phyloP scores from a whole-genome alignment of 2,113 vertebrate genomes.

The Pampusana beccarii region DNA sequence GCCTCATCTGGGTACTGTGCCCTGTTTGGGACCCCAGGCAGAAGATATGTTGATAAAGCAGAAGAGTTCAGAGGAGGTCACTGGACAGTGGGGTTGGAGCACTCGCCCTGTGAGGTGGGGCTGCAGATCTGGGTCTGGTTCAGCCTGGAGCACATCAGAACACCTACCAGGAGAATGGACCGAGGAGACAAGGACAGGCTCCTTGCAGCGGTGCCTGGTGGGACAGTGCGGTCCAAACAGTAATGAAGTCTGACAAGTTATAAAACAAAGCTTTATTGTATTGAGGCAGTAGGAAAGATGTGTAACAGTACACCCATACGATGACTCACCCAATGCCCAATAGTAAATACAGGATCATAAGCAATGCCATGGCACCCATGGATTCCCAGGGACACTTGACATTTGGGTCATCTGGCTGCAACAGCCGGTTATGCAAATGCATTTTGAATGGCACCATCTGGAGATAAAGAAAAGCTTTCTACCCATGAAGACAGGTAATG shows the following conservation, averaged over 20 bases:
- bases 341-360: not conserved
- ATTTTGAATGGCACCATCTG: not conserved
- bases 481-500: too few species aligned
- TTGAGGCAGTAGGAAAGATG: too few species aligned
- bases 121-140: not conserved
- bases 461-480: not conserved
- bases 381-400: not conserved
- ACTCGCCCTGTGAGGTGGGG: too few species aligned
- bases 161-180: not conserved
- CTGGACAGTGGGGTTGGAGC: not conserved
- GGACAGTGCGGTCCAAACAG: too few species aligned
- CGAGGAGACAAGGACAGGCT: not conserved
- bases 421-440: not conserved
- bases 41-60: not conserved
- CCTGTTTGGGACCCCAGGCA: not conserved
- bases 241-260: too few species aligned
- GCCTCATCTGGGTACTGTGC: not conserved
- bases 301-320: too few species aligned
- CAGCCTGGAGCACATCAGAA: not conserved
- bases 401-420: not conserved
- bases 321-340: fast-evolving
- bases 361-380: not conserved
- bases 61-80: not conserved
- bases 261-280: too few species aligned
- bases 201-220: not conserved